Base-by-base conservation (phyloP, 2,888 invertebrate species). In the Spilarctia lutea region DNA sequence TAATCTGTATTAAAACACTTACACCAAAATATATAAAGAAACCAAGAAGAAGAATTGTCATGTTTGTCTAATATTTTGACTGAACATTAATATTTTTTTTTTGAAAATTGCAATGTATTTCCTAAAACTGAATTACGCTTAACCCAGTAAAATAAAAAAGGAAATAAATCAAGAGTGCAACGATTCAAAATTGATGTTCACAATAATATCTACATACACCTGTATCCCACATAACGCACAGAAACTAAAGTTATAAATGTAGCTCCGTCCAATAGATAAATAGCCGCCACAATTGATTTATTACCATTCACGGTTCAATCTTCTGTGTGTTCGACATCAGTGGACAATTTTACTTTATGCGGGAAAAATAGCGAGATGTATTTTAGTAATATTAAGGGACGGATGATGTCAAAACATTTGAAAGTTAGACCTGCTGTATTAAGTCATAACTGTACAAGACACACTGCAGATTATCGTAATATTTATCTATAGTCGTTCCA, bases 241-340 rank as follows among this genome's bases (percentile, higher is more conserved):
- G 72, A 39, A 24, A 30, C 18, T 80, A 81, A 81, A 85, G 88
- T 88, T 84, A 89, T 90, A 89, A 91, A 91, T 89, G 89, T 91
- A 89, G 81, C 79, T 78, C 84, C 83, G 81, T 83, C 86, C 88
- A 86, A 85, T 87, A 91, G 90, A 92, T 92, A 91, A 90, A 90
- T 90, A 87, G 86, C 81, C 83, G 81, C 85, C 85, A 89, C 86
- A 87, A 92, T 90, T 91, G 90, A 91, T 92, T 91, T 91, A 91
- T 88, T 85, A 82, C 74, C 81, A 82, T 85, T 86, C 85, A 83
- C 83, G 81, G 82, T 85, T 79, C 86, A 85, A 86, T 88, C 83
- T 82, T 84, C 80, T 74, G 85, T 87, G 85, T 86, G 86, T 85
- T 84, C 85, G 79, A 82, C 79, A 85, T 81, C 86, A 85, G 86